Base-by-base conservation (phyloP, 2,888 invertebrate species). In the Rhynchonema sp. region DNA sequence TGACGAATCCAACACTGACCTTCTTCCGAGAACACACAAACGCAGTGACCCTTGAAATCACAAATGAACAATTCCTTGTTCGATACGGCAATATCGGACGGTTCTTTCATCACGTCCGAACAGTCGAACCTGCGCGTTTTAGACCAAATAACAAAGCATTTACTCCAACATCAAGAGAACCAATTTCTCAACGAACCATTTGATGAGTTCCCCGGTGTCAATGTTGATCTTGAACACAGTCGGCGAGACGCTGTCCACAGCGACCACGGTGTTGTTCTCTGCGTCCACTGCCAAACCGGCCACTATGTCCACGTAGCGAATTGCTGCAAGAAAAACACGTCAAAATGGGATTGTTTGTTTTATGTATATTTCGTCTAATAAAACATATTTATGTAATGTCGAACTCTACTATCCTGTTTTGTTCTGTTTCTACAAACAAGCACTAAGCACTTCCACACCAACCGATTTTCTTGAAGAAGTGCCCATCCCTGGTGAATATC, bases 101-200 rank as follows among this genome's bases (percentile, higher is more conserved):
- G 92, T 75, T 94, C 94, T 67, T 90, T 81, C 92, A 94, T 94
- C 75, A 88, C 88, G 76, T 90, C 88, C 74, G 89, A 89, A 78
- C 92, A 92, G 76, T 94, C 91, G 74, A 94, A 26, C 54, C 54
- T 26, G 27, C 23, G n/a, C n/a, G n/a, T n/a, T n/a, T n/a, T n/a
- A n/a, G n/a, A n/a, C n/a, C n/a, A n/a, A n/a, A n/a, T n/a, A n/a
- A n/a, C n/a, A n/a, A n/a, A n/a, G n/a, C n/a, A n/a, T n/a, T n/a
- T n/a, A n/a, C n/a, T n/a, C n/a, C n/a, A n/a, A n/a, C n/a, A n/a
- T n/a, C n/a, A n/a, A n/a, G n/a, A n/a, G n/a, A n/a, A n/a, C n/a
- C n/a, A n/a, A n/a, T n/a, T n/a, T n/a, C n/a, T n/a, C 9, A 38
- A 38, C 38, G 13, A 38, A 92, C 92, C 92, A 94, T 73, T 86